Evolutionary conservation across 2,888 invertebrate genomes (phyloP).

Genomic region (Arctia plantaginis): DNA sequence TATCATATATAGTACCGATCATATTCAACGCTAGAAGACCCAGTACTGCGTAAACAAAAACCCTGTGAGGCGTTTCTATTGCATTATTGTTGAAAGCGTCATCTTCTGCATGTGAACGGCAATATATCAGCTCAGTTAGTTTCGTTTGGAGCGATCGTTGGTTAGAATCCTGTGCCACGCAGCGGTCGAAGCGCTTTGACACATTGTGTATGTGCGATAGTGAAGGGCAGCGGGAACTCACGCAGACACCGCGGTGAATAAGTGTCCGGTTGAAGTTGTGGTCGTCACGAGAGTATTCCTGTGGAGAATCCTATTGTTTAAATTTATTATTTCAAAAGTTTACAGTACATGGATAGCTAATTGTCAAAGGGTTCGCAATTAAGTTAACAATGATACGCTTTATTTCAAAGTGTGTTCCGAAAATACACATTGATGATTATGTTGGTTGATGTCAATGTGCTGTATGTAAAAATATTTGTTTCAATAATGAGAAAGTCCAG

Average conservation of each 20-base stretch:
- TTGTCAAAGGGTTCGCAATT: no score
- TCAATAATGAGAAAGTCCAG: no score
- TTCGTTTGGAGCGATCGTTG: not conserved
- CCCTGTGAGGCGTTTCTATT: not conserved
- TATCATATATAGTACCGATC: conserved; percentile 2
- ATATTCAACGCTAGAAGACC: not conserved
- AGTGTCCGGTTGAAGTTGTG: not conserved
- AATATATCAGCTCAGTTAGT: not conserved
- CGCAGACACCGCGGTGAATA: conserved; percentile 6
- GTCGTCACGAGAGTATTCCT: not conserved
- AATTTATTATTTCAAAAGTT: not conserved
- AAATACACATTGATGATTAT: no score
- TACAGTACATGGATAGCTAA: no score
- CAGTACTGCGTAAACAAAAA: not conserved
- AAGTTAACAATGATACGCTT: no score
- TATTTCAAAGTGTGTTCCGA: no score
- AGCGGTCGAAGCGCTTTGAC: not conserved
- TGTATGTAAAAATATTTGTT: no score
- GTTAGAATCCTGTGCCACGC: not conserved
- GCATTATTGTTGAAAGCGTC: not conserved
- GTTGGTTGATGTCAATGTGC: no score
- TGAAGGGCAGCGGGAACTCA: conserved; percentile 1
- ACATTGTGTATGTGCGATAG: not conserved
- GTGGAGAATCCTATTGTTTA: not conserved
- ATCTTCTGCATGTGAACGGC: not conserved